These are phyloP conservation scores for Microtus ochrogaster DNA, from an alignment of 2,113 vertebrate species.

Conservation along the genomic window DNA sequence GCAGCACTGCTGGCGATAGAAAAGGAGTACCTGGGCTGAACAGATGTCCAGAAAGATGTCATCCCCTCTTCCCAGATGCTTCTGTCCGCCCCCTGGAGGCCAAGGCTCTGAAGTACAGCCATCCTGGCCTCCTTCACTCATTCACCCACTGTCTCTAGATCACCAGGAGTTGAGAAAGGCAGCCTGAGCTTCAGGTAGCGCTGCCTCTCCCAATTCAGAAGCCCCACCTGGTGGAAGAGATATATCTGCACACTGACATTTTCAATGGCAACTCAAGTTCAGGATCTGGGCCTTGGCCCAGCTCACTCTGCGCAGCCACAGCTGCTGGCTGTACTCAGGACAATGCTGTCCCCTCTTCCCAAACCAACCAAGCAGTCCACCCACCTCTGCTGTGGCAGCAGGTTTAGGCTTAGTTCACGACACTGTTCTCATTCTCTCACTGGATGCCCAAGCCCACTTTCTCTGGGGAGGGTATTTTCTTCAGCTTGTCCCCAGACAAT, in stretches of 20 bases:
- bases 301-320: slow-evolving; percentile 58
- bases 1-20: background rate
- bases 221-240: background rate
- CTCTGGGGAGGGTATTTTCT: background rate
- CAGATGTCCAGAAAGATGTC: background rate
- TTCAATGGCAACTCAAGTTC: slow-evolving; percentile 67
- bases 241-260: background rate
- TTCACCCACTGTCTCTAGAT: background rate
- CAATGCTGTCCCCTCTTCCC: slow-evolving; percentile 16
- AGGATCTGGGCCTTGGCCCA: slow-evolving; percentile 56
- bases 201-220: background rate
- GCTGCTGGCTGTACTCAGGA: slow-evolving; percentile 77
- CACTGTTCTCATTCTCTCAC: slow-evolving; percentile 78
- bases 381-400: background rate
- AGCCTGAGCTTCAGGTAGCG: background rate
- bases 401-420: slow-evolving; percentile 67
- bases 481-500: background rate
- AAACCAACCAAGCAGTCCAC: background rate
- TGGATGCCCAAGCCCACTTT: background rate
- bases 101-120: background rate
- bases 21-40: background rate
- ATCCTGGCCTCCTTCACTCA: background rate
- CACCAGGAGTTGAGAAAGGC: background rate
- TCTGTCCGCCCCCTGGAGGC: slow-evolving; percentile 43
- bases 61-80: background rate